Conservation (phyloP, 2,797 vertebrate genomes). For the Petrocephalus schoutedeni region DNA sequence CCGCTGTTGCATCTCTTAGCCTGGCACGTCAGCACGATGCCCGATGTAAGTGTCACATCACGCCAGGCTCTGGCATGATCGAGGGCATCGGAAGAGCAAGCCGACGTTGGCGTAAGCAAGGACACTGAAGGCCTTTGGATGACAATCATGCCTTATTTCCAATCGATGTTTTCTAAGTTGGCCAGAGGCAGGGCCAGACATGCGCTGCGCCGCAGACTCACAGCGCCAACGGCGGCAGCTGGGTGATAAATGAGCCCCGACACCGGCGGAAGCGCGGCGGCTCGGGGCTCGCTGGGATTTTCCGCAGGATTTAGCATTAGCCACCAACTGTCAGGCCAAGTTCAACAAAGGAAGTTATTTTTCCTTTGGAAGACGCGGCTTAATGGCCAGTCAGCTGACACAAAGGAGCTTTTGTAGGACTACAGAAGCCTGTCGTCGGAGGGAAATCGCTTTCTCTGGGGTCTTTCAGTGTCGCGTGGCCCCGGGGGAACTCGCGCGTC, state of each 20-base stretch:
- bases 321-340: constrained; percentile 22
- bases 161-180: neutral
- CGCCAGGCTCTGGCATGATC: neutral
- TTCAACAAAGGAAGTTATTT: neutral
- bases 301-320: constrained; percentile 15
- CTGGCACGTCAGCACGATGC: neutral
- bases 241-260: constrained; percentile 26
- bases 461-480: neutral
- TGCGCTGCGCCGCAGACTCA: neutral
- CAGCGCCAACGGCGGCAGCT: constrained; percentile 18
- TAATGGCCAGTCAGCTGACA: neutral
- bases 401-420: neutral
- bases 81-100: neutral
- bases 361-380: neutral
- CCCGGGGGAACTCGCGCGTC: neutral
- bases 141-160: neutral
- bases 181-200: neutral
- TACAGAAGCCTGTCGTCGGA: neutral
- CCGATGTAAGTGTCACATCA: neutral
- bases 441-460: neutral
- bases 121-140: neutral
- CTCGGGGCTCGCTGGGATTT: constrained; percentile 9
- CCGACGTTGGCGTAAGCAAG: neutral
- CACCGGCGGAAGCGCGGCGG: constrained; percentile 17
- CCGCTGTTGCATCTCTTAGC: neutral